Percentiles rank a stretch among this genome's conserved stretches.
phyloP scores from a whole-genome alignment of 2,113 vertebrate species.

The Mirza zaza region DNA sequence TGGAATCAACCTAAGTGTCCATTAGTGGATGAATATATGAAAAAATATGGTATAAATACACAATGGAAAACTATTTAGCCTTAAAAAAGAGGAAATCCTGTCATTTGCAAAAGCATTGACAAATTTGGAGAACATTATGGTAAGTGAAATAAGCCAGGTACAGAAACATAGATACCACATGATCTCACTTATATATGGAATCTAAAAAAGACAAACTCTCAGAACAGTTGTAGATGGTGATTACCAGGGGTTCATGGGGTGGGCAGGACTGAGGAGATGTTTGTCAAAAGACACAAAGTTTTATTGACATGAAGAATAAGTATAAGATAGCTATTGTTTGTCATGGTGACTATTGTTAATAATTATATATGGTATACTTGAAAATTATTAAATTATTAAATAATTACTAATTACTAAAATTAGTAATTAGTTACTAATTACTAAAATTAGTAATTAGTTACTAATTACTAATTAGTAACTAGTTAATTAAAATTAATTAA shows the following conservation, averaged over 20 bases:
- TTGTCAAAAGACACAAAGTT: not conserved
- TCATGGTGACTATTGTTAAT: not conserved
- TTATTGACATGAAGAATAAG: not conserved
- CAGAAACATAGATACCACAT: not conserved
- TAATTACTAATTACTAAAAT: not conserved
- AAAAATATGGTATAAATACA: not conserved
- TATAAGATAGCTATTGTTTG: not conserved
- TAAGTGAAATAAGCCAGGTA: not conserved
- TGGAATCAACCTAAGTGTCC: not conserved
- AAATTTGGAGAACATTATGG: not conserved
- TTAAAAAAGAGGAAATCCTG: not conserved
- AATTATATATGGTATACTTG: not conserved
- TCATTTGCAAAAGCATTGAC: not conserved
- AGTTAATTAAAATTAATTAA: too few relatives aligned
- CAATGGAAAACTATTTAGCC: not conserved
- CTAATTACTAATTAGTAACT: too few relatives aligned
- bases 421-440: too few relatives aligned
- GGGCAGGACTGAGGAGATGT: not conserved
- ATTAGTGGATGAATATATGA: not conserved
- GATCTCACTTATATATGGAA: not conserved
- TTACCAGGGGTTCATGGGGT: not conserved
- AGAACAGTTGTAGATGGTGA: not conserved
- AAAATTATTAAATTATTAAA: too few relatives aligned
- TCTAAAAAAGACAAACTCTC: not conserved
- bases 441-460: too few relatives aligned